These are phyloP conservation scores for Amphibalanus amphitrite DNA, from an alignment of 1,140 invertebrate species.

Conservation along the genomic window DNA sequence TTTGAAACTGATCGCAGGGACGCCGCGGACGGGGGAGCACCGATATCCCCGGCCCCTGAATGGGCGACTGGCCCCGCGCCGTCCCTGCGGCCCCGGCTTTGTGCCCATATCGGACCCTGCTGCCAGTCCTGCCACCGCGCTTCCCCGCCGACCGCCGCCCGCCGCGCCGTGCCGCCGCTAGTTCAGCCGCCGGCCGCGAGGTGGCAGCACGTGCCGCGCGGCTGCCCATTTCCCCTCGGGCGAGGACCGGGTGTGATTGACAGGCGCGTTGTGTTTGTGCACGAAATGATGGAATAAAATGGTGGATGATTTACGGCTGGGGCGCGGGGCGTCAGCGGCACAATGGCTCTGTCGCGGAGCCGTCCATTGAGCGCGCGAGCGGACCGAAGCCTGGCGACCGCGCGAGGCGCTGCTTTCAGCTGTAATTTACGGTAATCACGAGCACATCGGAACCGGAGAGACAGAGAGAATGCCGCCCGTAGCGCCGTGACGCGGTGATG, in stretches of 20 bases:
- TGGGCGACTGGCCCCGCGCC: not conserved
- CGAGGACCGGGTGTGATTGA: not conserved
- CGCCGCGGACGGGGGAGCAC: no score
- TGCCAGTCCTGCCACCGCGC: not conserved
- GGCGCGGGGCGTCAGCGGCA: not conserved
- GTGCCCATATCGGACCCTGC: not conserved
- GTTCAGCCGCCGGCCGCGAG: not conserved
- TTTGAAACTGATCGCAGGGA: not conserved
- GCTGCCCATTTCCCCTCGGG: not conserved
- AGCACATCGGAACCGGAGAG: not conserved
- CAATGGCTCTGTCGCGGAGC: not conserved
- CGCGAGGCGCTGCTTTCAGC: not conserved
- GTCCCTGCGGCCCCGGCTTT: no score
- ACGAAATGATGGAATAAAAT: constrained; percentile 1
- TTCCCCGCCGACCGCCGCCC: not conserved
- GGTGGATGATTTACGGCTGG: not conserved
- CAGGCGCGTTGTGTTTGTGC: not conserved
- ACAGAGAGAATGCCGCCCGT: not conserved
- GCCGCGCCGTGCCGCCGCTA: not conserved
- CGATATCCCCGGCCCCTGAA: not conserved
- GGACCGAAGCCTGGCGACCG: no score
- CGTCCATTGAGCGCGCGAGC: not conserved
- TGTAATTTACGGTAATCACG: not conserved
- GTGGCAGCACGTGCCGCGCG: not conserved
- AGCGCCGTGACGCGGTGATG: no score